These are phyloP conservation scores for Sylvietta virens DNA, from an alignment of 2,113 vertebrate genomes.

Conservation along the genomic window DNA sequence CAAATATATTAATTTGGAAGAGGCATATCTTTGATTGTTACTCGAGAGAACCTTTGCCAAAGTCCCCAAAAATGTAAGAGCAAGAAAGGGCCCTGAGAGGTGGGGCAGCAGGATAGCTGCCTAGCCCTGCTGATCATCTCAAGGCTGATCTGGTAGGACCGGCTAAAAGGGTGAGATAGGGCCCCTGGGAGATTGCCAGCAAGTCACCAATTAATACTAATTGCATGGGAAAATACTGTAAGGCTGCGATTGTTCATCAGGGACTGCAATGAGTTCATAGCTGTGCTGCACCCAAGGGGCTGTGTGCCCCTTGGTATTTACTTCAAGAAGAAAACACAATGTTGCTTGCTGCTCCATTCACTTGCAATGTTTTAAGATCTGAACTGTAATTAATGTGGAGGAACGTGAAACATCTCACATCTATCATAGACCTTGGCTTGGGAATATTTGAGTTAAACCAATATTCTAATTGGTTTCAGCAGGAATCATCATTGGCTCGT, in stretches of 20 bases:
- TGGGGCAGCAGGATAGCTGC: background rate
- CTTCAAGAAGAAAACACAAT: background rate
- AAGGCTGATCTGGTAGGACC: background rate
- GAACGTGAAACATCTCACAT: background rate
- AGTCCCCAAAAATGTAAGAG: background rate
- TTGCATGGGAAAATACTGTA: slow-evolving; percentile 14
- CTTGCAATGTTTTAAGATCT: background rate
- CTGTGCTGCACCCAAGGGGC: background rate
- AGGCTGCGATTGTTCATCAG: background rate
- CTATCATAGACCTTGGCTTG: background rate
- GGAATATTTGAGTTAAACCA: background rate
- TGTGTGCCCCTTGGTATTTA: background rate
- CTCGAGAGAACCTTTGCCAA: background rate
- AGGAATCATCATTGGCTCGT: background rate
- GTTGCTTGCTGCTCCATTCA: background rate
- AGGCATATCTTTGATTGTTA: background rate
- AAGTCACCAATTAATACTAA: slow-evolving; percentile 48
- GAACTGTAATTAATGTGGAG: background rate
- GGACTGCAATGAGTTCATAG: background rate
- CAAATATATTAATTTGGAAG: background rate
- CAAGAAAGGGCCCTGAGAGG: background rate
- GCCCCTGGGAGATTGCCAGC: background rate
- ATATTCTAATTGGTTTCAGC: background rate
- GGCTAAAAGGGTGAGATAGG: background rate
- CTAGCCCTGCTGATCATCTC: background rate